Evolutionary conservation across 2,113 vertebrate genomes (phyloP).

Genomic region (Gallinago paraguaiae): DNA sequence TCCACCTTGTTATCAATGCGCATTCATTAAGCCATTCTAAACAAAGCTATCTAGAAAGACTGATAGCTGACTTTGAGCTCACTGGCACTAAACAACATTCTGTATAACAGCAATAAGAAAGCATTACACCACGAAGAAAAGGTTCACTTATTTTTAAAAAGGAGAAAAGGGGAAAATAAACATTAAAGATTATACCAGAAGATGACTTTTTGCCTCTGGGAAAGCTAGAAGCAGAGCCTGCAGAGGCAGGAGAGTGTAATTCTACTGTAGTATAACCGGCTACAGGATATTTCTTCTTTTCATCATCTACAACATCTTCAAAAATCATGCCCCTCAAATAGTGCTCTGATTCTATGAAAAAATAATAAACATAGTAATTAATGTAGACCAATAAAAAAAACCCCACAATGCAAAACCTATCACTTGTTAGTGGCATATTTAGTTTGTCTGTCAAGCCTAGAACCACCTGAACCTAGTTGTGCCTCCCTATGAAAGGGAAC

Average conservation of each 20-base stretch:
- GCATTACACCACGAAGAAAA: neutral
- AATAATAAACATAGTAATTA: neutral
- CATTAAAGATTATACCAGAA: constrained; percentile 67
- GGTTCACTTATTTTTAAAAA: neutral
- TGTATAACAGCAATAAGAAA: neutral
- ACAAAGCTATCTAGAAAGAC: neutral
- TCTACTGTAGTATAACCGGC: neutral
- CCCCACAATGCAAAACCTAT: neutral
- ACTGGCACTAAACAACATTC: neutral
- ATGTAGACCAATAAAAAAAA: neutral
- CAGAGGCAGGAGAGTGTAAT: neutral
- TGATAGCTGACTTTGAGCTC: neutral
- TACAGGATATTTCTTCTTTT: constrained; percentile 5
- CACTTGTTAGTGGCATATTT: neutral
- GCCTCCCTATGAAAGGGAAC: neutral
- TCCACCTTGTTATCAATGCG: neutral
- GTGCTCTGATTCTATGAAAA: neutral
- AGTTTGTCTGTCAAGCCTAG: neutral
- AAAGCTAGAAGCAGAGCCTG: neutral
- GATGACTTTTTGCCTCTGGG: constrained; percentile 2
- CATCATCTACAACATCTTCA: constrained; percentile 34
- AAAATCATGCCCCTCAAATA: neutral
- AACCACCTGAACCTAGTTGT: neutral
- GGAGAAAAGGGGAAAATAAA: neutral
- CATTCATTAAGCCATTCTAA: neutral